Conservation (phyloP, 2,113 vertebrate genomes). For the Xenus cinereus region DNA sequence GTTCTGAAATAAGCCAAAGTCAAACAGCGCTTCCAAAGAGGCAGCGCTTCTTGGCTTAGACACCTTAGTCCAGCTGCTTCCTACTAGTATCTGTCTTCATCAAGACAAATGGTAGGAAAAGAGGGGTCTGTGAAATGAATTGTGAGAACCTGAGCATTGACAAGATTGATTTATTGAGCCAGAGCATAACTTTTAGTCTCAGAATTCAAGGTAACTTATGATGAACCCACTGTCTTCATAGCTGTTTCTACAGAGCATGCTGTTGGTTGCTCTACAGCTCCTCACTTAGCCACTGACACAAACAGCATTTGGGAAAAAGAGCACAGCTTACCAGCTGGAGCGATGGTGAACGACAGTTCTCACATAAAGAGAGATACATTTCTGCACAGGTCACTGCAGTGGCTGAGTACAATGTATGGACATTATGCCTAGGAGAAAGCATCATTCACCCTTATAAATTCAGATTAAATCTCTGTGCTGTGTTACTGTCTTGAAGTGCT, state of each 20-base stretch:
- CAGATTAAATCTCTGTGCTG: not conserved
- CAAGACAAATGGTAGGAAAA: not conserved
- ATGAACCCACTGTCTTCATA: not conserved
- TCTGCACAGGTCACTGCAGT: not conserved
- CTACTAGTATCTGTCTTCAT: not conserved
- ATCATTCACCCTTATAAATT: not conserved
- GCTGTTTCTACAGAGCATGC: not conserved
- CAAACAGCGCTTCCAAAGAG: not conserved
- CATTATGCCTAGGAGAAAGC: not conserved
- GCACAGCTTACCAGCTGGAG: not conserved
- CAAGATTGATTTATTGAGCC: not conserved
- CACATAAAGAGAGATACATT: not conserved
- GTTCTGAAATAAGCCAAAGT: not conserved
- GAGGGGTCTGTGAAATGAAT: not conserved
- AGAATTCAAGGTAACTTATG: not conserved
- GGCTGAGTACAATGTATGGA: not conserved
- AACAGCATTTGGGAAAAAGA: not conserved
- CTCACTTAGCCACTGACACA: not conserved
- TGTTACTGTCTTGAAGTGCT: not conserved
- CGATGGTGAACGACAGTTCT: not conserved
- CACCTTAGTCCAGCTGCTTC: not conserved
- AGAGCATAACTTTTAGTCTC: not conserved
- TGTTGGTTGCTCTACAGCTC: not conserved
- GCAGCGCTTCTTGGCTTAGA: not conserved
- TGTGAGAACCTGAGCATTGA: not conserved